phyloP scores from a whole-genome alignment of 2,888 invertebrate species.

The Lamproptera curius region DNA sequence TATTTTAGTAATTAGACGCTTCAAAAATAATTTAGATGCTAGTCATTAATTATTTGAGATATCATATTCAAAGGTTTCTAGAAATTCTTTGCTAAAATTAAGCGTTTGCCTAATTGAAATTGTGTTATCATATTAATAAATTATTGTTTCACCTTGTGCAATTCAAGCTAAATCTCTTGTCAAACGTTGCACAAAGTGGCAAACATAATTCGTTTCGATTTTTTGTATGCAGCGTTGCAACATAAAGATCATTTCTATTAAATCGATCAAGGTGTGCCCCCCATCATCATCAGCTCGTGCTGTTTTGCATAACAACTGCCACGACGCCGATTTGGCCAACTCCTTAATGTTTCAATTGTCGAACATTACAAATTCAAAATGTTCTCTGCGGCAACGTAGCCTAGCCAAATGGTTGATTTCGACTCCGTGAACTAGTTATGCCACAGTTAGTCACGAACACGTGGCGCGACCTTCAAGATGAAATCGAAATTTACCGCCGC shows the following conservation, averaged over 20 bases:
- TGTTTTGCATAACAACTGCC: constrained; percentile 65
- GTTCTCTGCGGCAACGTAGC: constrained; percentile 47
- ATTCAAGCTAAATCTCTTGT: too few relatives aligned
- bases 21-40: too few relatives aligned
- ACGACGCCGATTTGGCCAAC: constrained; percentile 50
- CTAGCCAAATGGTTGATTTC: constrained; percentile 54
- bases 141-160: too few relatives aligned
- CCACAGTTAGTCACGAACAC: constrained; percentile 49
- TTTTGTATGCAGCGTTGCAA: too few relatives aligned
- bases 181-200: too few relatives aligned
- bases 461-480: constrained; percentile 56
- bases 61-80: too few relatives aligned
- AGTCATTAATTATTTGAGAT: too few relatives aligned
- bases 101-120: too few relatives aligned
- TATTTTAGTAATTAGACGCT: too few relatives aligned
- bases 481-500: constrained; percentile 55
- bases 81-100: too few relatives aligned
- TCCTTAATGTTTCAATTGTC: constrained; percentile 55
- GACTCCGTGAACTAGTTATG: constrained; percentile 59
- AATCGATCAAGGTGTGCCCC: constrained; percentile 44
- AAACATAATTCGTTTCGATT: too few relatives aligned
- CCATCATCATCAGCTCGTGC: constrained; percentile 46
- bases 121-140: too few relatives aligned
- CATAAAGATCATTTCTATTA: constrained; percentile 39
- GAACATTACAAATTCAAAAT: constrained; percentile 50